Evolutionary conservation across 2,797 vertebrate species (phyloP), one percentile per base, ranked within the genome.

Genomic region (Discoglossus pictus): DNA sequence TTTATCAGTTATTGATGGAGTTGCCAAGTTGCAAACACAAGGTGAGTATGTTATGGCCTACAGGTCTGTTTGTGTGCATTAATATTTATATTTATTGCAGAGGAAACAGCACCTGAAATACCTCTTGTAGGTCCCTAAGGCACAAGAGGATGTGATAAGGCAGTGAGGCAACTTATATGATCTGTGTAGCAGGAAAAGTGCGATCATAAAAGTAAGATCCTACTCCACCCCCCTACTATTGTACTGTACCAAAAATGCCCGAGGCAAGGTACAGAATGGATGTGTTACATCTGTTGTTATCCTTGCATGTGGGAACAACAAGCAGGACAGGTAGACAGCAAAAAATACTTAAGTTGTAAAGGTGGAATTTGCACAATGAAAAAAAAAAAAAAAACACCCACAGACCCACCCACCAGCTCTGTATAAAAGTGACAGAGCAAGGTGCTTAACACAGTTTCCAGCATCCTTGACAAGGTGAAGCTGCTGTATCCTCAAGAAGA

Each of bases 141-240:
- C 44, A 31, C 7, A 58, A 25, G 20, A 46, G 4, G 31, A 25
- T 18, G 15, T 6, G 5, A 43, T 39, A 35, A 31, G 2, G 13
- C 13, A 50, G 16, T 18, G 17, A 18, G 17, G 10, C 10, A 43
- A 21, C 18, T 34, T 47, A 35, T 50, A 7, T 47, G 48, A 68
- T 60, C 25, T 20, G 0, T 3, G 75, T 63, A 75, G 77, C 60
- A 68, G 21, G 47, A 61, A 66, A 73, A 82, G 54, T 69, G 68
- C 20, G n/a, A 55, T 27, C 0, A 0, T 53, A 76, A 78, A 78
- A 73, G 8, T 60, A 74, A 74, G 53, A 44, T 61, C 61, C 52
- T 13, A 48, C 85, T 72, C 83, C 83, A 80, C 86, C 85, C 78
- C 71, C 35, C 51, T 68, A 73, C 71, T 72, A 67, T 77, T 68